Conservation (phyloP, 1,140 invertebrate genomes). For the Patella vulgata region DNA sequence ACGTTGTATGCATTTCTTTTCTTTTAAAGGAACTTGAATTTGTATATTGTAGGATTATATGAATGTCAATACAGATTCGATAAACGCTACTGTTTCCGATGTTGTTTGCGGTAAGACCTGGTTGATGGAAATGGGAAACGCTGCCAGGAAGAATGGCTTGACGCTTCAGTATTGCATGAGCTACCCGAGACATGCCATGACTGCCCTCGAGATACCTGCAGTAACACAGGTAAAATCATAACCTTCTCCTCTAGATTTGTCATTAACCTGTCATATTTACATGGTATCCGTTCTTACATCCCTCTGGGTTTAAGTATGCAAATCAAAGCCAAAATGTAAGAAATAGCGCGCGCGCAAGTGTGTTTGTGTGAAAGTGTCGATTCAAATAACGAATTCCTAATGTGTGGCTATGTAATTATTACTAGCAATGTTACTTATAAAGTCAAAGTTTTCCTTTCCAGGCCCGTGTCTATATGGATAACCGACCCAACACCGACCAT, state of each 20-base stretch:
- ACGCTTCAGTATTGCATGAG: constrained; percentile 52
- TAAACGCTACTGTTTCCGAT: not conserved
- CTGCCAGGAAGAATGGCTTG: not conserved
- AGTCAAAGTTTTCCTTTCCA: too few relatives aligned
- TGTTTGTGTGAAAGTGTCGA: too few relatives aligned
- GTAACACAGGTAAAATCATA: constrained; percentile 31
- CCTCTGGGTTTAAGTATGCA: too few relatives aligned
- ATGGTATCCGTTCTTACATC: too few relatives aligned
- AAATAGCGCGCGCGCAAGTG: too few relatives aligned
- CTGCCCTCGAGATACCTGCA: constrained; percentile 43
- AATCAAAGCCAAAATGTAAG: too few relatives aligned
- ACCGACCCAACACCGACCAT: constrained; percentile 38
- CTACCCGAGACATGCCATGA: constrained; percentile 31
- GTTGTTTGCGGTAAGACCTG: not conserved
- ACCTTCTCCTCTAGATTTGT: not conserved
- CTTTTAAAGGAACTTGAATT: too few relatives aligned
- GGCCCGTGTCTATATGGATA: constrained; percentile 48
- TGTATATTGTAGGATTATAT: constrained; percentile 1
- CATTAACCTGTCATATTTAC: too few relatives aligned
- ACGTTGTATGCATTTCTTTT: too few relatives aligned
- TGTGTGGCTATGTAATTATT: too few relatives aligned
- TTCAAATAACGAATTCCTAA: too few relatives aligned
- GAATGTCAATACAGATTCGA: not conserved
- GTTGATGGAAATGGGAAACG: not conserved
- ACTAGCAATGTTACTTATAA: too few relatives aligned